phyloP scores from a whole-genome alignment of 30 jellyfish, hydroid and myxozoan genomes.

The Aurelia sp. region DNA sequence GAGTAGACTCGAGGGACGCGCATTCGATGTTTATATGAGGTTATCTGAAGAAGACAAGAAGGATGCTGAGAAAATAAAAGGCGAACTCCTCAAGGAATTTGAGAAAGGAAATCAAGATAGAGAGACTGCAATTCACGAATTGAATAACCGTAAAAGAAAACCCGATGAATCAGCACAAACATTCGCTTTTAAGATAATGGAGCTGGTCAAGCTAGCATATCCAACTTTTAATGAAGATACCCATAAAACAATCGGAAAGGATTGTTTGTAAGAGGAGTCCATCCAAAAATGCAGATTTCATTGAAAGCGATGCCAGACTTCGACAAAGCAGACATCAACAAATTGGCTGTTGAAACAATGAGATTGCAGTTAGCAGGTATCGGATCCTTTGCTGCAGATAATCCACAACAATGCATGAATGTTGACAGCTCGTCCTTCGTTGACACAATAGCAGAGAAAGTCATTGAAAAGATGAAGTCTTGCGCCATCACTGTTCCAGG shows the following conservation, averaged over 20 bases:
- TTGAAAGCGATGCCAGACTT: too few species aligned
- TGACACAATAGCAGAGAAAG: conserved; percentile 21
- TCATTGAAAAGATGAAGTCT: neutral
- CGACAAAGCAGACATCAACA: too few species aligned
- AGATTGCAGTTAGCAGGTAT: conserved; percentile 8
- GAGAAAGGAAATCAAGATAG: conserved; percentile 42
- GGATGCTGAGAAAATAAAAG: neutral
- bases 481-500: conserved; percentile 11
- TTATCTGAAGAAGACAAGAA: conserved; percentile 10
- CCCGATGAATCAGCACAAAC: neutral
- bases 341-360: conserved; percentile 11
- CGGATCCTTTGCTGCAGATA: neutral
- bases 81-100: conserved; percentile 1
- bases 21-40: conserved; percentile 39
- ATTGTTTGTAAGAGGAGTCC: neutral
- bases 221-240: conserved; percentile 28
- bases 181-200: conserved; percentile 5
- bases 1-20: conserved; percentile 33
- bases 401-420: neutral
- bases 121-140: conserved; percentile 23
- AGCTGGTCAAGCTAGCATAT: conserved; percentile 19
- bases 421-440: neutral
- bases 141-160: neutral
- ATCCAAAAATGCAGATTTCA: too few species aligned
- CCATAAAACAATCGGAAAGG: conserved; percentile 23